Conservation (phyloP, 2,113 vertebrate genomes). For the Hepsetus odoe region DNA sequence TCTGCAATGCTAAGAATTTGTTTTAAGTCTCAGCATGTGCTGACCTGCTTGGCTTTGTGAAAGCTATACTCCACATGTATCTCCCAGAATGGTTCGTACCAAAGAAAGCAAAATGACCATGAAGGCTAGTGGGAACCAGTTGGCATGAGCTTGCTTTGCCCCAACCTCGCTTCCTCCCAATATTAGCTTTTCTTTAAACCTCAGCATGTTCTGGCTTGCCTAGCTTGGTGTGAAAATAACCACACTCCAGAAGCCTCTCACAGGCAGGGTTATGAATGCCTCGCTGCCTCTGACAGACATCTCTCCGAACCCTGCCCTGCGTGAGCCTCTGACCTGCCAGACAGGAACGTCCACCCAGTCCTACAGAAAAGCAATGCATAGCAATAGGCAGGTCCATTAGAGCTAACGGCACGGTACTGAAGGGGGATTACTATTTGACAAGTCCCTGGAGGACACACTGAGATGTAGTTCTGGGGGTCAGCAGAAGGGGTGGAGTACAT, state of each 20-base stretch:
- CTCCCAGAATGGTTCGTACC: too few species aligned
- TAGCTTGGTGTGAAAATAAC: neutral
- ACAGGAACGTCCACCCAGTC: neutral
- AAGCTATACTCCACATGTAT: too few species aligned
- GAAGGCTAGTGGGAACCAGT: neutral
- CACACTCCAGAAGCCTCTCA: neutral
- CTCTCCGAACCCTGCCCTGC: neutral
- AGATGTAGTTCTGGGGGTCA: conserved; percentile 42
- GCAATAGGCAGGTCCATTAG: conserved; percentile 56
- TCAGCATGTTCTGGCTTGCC: conserved; percentile 2
- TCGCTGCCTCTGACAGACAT: neutral
- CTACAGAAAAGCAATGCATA: conserved; percentile 62
- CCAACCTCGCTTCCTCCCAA: neutral
- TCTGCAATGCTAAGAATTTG: too few species aligned
- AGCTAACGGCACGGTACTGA: conserved; percentile 33
- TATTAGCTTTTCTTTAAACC: neutral
- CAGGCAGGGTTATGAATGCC: conserved; percentile 14
- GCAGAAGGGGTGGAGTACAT: conserved; percentile 48
- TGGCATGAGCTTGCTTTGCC: neutral
- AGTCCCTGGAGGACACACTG: conserved; percentile 4
- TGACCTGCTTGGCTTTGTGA: too few species aligned
- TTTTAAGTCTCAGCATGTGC: too few species aligned
- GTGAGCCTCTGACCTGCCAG: conserved; percentile 6
- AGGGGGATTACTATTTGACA: conserved; percentile 37
- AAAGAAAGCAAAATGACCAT: neutral